Conservation (phyloP, 2,797 vertebrate species). For the Neosilurus mollespiculum region DNA sequence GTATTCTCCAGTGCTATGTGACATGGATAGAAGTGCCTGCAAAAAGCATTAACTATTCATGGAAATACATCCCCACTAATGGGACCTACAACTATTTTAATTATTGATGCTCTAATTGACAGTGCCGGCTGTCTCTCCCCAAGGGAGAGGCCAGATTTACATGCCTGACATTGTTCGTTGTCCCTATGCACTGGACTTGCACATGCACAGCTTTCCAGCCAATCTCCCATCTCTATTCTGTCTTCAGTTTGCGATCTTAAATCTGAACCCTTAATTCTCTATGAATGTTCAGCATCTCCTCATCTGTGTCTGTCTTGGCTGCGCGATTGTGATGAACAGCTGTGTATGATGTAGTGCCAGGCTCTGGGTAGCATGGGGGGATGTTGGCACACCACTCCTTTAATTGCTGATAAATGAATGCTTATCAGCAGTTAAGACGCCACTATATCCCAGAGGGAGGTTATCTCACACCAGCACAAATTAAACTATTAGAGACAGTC, state of each 20-base stretch:
- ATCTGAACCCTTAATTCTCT: slow-evolving; percentile 22
- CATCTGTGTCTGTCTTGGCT: background rate
- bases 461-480: slow-evolving; percentile 47
- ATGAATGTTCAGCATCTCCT: slow-evolving; percentile 20
- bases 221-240: slow-evolving; percentile 32
- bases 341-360: slow-evolving; percentile 28
- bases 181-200: slow-evolving; percentile 23
- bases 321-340: slow-evolving; percentile 39
- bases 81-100: slow-evolving; percentile 56
- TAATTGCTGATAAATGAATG: slow-evolving; percentile 56
- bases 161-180: slow-evolving; percentile 50
- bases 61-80: slow-evolving; percentile 58
- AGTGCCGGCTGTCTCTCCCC: slow-evolving; percentile 34
- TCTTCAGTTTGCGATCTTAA: slow-evolving; percentile 5
- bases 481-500: slow-evolving; percentile 52
- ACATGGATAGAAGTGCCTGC: slow-evolving; percentile 46
- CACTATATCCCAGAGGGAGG: slow-evolving; percentile 39
- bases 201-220: slow-evolving; percentile 7
- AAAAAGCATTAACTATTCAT: slow-evolving; percentile 60
- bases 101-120: slow-evolving; percentile 61
- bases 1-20: slow-evolving; percentile 22
- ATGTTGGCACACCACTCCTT: slow-evolving; percentile 22
- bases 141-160: slow-evolving; percentile 47
- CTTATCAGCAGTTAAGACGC: slow-evolving; percentile 47
- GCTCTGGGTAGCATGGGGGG: background rate